Evolutionary conservation across 2,888 invertebrate species (phyloP), one percentile per base, ranked within the genome.

Genomic region (Thymelicus lineola): DNA sequence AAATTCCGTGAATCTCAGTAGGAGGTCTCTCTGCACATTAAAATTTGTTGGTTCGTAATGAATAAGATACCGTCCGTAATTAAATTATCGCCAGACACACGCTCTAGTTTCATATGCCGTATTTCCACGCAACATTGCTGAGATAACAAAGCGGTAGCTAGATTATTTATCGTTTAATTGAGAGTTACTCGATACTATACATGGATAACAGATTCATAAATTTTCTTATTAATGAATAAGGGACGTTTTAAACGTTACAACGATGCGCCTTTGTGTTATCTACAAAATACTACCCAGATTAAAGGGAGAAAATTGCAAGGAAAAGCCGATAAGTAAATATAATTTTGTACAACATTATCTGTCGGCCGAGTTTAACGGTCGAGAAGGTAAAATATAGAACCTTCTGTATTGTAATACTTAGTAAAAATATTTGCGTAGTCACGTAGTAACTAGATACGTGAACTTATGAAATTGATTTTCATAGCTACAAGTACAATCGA

Each of bases 1-100:
- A 85, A 88, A 87, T 86, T 87, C 85, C 81, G 48, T 82, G 82
- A 80, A 85, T 79, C 77, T 69, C 79, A 75, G 75, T 72, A 71
- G 73, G 73, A 73, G 73, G 72, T 71, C 71, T 73, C 48, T 65
- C 15, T 63, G 60, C 66, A 72, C 55, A 35, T 55, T 55, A 55
- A 55, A 55, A 55, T 71, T 48, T 71, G 63, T 67, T 66, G 62
- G 64, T 67, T 63, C 64, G 72, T 76, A 75, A 75, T 68, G 67
- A 74, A 67, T 59, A 64, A 67, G 71, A 66, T 42, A 46, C 46
- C 62, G 59, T 57, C 46, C 28, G 42, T 63, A 57, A 70, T 66
- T 46, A 59, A 70, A 57, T 66, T 64, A 63, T 60, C 65, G 48
- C 59, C 62, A 65, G 46, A 38, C 71, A 68, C 63, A 62, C 55